Conservation (phyloP, 2,113 vertebrate genomes). For the Haemorhous mexicanus region DNA sequence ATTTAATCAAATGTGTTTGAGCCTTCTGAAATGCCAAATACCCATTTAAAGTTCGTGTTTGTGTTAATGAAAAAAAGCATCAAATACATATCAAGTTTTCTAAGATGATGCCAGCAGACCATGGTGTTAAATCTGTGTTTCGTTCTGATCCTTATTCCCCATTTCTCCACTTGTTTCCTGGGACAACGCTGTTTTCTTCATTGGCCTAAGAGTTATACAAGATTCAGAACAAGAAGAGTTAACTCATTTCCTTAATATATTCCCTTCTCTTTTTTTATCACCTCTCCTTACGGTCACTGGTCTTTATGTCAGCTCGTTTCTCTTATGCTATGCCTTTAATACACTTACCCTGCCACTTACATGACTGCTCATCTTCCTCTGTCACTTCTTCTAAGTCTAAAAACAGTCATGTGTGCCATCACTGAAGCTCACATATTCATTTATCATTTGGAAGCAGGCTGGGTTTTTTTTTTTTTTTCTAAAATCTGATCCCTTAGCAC, state of each 20-base stretch:
- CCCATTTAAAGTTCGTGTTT: not conserved
- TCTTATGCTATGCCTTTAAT: constrained; percentile 51
- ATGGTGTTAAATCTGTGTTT: not conserved
- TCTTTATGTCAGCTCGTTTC: constrained; percentile 57
- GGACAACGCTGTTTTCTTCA: not conserved
- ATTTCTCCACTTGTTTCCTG: not conserved
- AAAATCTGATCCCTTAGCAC: constrained; percentile 19
- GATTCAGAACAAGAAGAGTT: not conserved
- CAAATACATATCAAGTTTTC: not conserved
- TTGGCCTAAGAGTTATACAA: not conserved
- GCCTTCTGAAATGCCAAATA: not conserved
- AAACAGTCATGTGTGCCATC: constrained; percentile 38
- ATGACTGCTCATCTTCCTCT: constrained; percentile 55
- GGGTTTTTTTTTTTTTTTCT: not conserved
- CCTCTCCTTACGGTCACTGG: constrained; percentile 56
- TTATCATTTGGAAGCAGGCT: constrained; percentile 53
- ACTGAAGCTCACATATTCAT: constrained; percentile 51
- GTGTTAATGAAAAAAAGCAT: not conserved
- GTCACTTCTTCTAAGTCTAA: constrained; percentile 56
- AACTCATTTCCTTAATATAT: constrained; percentile 48
- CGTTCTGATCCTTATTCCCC: not conserved
- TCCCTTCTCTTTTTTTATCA: constrained; percentile 26
- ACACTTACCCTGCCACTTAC: constrained; percentile 55
- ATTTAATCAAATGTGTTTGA: fast-evolving
- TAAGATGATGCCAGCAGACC: not conserved